phyloP scores from a whole-genome alignment of 2,797 vertebrate genomes.

The Muraenolepis orangiensis region DNA sequence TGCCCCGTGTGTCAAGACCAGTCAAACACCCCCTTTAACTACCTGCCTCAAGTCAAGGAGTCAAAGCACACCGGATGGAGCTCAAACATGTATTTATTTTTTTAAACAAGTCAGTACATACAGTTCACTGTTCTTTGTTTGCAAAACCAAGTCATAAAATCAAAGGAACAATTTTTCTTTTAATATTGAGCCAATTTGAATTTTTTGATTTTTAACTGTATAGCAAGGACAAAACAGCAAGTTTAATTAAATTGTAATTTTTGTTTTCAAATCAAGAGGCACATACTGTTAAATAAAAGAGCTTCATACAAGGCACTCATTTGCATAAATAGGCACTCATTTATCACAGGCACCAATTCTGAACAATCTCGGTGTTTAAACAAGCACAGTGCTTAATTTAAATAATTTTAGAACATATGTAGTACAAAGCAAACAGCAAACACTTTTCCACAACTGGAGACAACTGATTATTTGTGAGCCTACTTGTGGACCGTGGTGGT shows the following conservation, averaged over 20 bases:
- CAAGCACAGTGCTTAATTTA: slow-evolving; percentile 15
- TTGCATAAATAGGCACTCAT: slow-evolving; percentile 6
- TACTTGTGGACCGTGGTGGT: slow-evolving; percentile 5
- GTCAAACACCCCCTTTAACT: not conserved
- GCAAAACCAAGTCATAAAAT: slow-evolving; percentile 40
- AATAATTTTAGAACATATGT: slow-evolving; percentile 11
- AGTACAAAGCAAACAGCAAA: slow-evolving; percentile 34
- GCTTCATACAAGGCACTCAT: slow-evolving; percentile 17
- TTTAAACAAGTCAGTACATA: slow-evolving; percentile 46
- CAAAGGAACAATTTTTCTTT: slow-evolving; percentile 15
- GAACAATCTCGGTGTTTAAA: slow-evolving; percentile 14
- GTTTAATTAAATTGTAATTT: not conserved
- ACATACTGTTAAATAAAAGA: slow-evolving; percentile 20
- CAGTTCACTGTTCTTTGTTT: slow-evolving; percentile 21
- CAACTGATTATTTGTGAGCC: slow-evolving; percentile 12
- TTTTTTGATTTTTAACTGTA: not conserved
- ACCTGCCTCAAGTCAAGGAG: slow-evolving; percentile 16
- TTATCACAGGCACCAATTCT: not conserved
- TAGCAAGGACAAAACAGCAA: not conserved
- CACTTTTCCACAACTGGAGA: slow-evolving; percentile 10
- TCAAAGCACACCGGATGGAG: slow-evolving; percentile 38
- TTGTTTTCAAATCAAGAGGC: slow-evolving; percentile 16
- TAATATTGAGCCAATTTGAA: not conserved
- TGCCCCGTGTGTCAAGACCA: not conserved
- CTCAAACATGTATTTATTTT: slow-evolving; percentile 44